Conservation (phyloP, 2,113 vertebrate species). For the Ictidomys tridecemlineatus region DNA sequence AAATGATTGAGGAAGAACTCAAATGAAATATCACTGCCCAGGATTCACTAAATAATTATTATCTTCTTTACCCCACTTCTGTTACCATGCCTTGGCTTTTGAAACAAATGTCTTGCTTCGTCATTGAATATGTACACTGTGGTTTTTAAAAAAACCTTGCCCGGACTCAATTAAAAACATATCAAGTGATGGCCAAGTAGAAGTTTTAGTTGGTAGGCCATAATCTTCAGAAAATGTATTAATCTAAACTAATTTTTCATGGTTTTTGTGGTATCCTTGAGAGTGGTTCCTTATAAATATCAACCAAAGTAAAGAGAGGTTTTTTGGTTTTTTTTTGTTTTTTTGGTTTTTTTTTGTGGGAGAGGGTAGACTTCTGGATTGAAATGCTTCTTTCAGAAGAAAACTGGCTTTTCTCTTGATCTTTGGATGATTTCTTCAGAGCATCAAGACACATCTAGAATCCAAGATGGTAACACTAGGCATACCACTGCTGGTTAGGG, state of each 20-base stretch:
- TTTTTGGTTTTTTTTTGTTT: not conserved
- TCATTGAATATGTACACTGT: not conserved
- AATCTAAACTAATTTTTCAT: constrained; percentile 79
- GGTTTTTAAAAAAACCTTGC: constrained; percentile 19
- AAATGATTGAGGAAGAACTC: not conserved
- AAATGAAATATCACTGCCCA: not conserved
- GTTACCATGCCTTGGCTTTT: constrained; percentile 47
- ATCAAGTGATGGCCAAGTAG: constrained; percentile 62
- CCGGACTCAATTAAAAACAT: constrained; percentile 68
- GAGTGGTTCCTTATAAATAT: constrained; percentile 50
- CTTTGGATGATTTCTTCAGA: not conserved
- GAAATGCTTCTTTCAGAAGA: constrained; percentile 30
- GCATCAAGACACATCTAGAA: not conserved
- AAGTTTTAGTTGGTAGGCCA: constrained; percentile 50
- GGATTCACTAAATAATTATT: not conserved
- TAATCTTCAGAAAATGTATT: constrained; percentile 77
- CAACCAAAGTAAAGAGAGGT: constrained; percentile 49
- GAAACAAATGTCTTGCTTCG: constrained; percentile 65
- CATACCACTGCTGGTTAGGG: not conserved
- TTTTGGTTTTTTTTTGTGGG: not conserved
- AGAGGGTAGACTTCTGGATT: not conserved
- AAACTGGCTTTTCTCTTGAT: constrained; percentile 36
- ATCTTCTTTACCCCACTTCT: not conserved
- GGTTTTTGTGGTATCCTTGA: constrained; percentile 72
- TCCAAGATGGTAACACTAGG: not conserved